Evolutionary conservation across 2,113 vertebrate species (phyloP).

Genomic region (Nibea albiflora): DNA sequence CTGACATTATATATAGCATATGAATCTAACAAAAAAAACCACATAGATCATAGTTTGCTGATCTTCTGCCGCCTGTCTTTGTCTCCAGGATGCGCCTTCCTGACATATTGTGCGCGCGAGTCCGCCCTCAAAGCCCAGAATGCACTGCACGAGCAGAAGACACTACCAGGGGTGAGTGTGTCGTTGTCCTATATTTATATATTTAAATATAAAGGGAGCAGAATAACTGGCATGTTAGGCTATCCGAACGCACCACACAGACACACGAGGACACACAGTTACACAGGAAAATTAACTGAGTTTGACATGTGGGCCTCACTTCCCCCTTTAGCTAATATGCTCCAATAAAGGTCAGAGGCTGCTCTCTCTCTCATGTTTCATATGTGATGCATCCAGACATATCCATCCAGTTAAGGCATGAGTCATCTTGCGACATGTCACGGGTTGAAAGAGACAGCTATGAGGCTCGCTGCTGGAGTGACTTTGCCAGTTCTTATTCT

Average conservation of each 20-base stretch:
- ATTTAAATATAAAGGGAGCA: background rate
- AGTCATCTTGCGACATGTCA: slow-evolving; percentile 76
- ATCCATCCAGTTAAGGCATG: slow-evolving; percentile 73
- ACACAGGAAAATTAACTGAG: slow-evolving; percentile 62
- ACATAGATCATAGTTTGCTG: slow-evolving; percentile 53
- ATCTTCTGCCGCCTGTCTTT: slow-evolving; percentile 28
- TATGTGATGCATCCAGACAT: slow-evolving; percentile 80
- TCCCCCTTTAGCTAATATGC: slow-evolving; percentile 69
- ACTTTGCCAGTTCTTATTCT: slow-evolving; percentile 68
- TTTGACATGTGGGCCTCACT: slow-evolving; percentile 70
- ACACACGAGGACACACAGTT: slow-evolving; percentile 36
- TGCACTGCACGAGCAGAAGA: slow-evolving; percentile 87
- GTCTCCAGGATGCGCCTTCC: slow-evolving; percentile 82
- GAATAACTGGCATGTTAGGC: slow-evolving; percentile 30
- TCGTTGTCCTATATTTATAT: slow-evolving; percentile 13
- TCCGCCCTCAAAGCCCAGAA: slow-evolving; percentile 87
- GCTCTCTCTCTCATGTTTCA: slow-evolving; percentile 73
- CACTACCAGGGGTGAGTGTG: slow-evolving; percentile 85
- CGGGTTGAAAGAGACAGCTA: slow-evolving; percentile 68
- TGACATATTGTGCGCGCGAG: slow-evolving; percentile 85
- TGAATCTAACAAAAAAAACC: slow-evolving; percentile 34
- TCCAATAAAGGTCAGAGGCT: slow-evolving; percentile 77
- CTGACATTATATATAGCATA: slow-evolving; percentile 6
- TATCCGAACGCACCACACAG: slow-evolving; percentile 27
- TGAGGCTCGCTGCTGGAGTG: slow-evolving; percentile 68